These are phyloP conservation scores for Pedetes capensis DNA, from an alignment of 2,113 vertebrate genomes.

Conservation along the genomic window DNA sequence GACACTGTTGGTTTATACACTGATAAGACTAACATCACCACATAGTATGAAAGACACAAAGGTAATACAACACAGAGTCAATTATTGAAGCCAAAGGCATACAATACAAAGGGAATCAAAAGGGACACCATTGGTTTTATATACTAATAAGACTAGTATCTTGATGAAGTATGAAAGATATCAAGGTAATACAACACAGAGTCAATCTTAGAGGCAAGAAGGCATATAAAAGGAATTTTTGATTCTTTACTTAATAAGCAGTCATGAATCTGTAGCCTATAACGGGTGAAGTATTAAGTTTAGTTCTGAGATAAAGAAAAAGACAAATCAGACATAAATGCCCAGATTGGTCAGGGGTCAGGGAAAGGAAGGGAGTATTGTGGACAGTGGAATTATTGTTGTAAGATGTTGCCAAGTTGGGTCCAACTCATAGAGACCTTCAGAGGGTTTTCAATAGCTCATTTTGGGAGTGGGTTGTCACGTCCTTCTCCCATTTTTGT, in stretches of 20 bases:
- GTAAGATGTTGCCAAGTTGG: no score
- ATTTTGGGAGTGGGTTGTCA: no score
- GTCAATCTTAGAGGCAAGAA: neutral
- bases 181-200: neutral
- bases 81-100: no score
- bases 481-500: no score
- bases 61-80: neutral
- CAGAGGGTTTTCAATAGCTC: no score
- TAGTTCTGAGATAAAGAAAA: neutral
- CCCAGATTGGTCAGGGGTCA: neutral
- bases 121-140: neutral
- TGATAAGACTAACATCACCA: neutral
- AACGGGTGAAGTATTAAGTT: neutral
- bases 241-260: neutral
- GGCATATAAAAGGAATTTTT: neutral
- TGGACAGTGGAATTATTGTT: no score
- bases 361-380: neutral
- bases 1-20: neutral
- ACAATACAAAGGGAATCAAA: no score
- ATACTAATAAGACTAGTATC: neutral
- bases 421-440: no score
- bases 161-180: neutral
- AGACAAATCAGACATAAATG: neutral
- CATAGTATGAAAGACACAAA: neutral
- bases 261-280: neutral